Evolutionary conservation across 2,888 invertebrate genomes (phyloP).

Genomic region (Epirrhoe tristata): DNA sequence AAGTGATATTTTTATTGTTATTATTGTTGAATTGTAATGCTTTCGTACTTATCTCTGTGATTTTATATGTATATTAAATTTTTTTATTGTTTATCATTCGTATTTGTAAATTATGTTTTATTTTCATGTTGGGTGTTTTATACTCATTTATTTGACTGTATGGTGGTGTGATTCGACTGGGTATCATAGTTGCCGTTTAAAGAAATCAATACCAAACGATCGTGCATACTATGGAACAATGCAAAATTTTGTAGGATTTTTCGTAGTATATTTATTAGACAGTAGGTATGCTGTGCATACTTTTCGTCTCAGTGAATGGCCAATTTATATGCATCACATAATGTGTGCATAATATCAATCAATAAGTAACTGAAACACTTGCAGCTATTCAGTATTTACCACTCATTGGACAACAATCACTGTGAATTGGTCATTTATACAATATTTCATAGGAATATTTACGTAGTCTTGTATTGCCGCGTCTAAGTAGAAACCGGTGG

Average conservation of each 20-base stretch:
- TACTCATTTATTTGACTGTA: constrained; percentile 56
- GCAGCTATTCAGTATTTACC: constrained; percentile 56
- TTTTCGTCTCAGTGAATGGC: constrained; percentile 49
- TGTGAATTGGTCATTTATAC: constrained; percentile 47
- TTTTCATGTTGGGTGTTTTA: constrained; percentile 14
- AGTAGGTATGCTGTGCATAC: constrained; percentile 64
- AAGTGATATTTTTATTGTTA: constrained; percentile 57
- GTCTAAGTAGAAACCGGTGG: constrained; percentile 20
- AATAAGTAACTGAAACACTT: constrained; percentile 42
- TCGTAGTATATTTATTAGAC: constrained; percentile 43
- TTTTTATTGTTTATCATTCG: constrained; percentile 21
- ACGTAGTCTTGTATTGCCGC: constrained; percentile 41
- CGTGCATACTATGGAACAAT: constrained; percentile 44
- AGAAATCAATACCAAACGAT: constrained; percentile 45
- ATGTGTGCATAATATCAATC: constrained; percentile 37
- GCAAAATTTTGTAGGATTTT: constrained; percentile 44
- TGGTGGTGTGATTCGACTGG: constrained; percentile 70
- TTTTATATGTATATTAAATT: constrained; percentile 49
- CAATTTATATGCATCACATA: constrained; percentile 45
- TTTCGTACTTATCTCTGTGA: constrained; percentile 43
- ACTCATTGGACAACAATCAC: constrained; percentile 52
- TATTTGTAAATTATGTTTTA: constrained; percentile 21
- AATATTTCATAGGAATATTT: constrained; percentile 41
- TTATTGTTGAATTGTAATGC: constrained; percentile 52
- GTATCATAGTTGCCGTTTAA: constrained; percentile 49